phyloP scores from a whole-genome alignment of 2,888 invertebrate species.

The Sesia bembeciformis region DNA sequence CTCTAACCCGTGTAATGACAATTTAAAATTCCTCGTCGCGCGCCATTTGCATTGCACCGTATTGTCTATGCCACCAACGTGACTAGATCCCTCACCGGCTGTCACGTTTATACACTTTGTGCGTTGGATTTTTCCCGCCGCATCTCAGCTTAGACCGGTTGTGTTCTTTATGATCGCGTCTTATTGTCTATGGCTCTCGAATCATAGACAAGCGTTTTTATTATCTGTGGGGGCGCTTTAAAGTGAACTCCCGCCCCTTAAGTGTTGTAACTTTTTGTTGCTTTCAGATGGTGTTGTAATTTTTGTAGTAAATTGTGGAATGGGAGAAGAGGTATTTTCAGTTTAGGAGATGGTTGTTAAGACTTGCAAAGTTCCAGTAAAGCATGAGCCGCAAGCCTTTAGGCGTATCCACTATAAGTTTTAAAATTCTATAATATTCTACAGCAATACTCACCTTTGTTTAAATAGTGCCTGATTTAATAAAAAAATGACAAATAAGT shows the following conservation, averaged over 20 bases:
- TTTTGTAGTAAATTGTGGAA: conserved; percentile 10
- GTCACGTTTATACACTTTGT: neutral
- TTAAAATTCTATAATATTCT: no score
- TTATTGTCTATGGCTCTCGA: conserved; percentile 60
- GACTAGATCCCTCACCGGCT: conserved; percentile 14
- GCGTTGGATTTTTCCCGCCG: neutral
- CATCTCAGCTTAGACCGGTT: conserved; percentile 26
- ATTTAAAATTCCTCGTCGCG: conserved; percentile 59
- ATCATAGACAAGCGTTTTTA: conserved; percentile 64
- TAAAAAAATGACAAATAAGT: no score
- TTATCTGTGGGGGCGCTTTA: conserved; percentile 66
- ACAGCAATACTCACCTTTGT: no score
- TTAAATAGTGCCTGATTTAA: no score
- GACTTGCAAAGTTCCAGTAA: no score
- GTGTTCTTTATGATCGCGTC: conserved; percentile 44
- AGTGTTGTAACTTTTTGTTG: conserved; percentile 52
- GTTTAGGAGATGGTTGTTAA: no score
- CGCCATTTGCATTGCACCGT: conserved; percentile 51
- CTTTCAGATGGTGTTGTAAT: conserved; percentile 39
- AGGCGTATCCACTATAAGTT: no score
- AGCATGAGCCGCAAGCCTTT: no score
- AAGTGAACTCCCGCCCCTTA: conserved; percentile 48
- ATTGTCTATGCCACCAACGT: conserved; percentile 38
- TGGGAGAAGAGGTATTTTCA: neutral
- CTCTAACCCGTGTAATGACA: conserved; percentile 64